A percentile compares a stretch with the other conserved stretches of the same genome.
Conservation (phyloP, 2,113 vertebrate species). For the Cygnus buccinator region DNA sequence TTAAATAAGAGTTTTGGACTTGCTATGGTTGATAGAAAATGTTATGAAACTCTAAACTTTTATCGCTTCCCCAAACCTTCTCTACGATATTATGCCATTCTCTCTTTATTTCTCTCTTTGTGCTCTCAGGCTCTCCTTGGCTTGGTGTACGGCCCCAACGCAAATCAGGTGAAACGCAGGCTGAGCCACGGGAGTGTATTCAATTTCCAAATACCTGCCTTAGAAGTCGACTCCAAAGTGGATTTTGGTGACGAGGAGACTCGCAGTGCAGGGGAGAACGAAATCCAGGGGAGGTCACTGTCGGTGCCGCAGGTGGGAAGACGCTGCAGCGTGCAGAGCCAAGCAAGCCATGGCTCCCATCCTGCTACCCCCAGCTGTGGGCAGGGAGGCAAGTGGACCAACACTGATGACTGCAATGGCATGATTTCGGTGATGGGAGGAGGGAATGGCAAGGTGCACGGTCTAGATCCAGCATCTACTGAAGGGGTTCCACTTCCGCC, state of each 20-base stretch:
- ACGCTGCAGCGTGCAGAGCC: conserved; percentile 81
- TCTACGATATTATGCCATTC: neutral
- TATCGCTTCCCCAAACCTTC: neutral
- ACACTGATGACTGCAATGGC: conserved; percentile 77
- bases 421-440: conserved; percentile 27
- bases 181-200: conserved; percentile 88
- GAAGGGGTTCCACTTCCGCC: conserved; percentile 72
- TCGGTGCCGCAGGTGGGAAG: conserved; percentile 72
- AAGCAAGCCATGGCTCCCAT: conserved; percentile 74
- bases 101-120: neutral
- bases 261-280: conserved; percentile 69
- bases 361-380: conserved; percentile 67
- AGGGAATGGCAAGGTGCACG: conserved; percentile 1
- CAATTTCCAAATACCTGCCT: conserved; percentile 78
- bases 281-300: conserved; percentile 73
- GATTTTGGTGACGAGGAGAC: conserved; percentile 81
- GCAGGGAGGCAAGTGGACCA: conserved; percentile 69
- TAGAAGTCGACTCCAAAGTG: conserved; percentile 70
- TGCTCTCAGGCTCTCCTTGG: conserved; percentile 77
- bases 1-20: neutral
- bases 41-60: neutral
- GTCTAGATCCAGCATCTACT: neutral
- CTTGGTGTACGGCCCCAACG: conserved; percentile 58
- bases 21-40: fast-evolving
- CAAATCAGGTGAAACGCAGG: conserved; percentile 66